A percentile compares a stretch with the other conserved stretches of the same genome.
These are phyloP conservation scores for Pollicipes pollicipes DNA, from an alignment of 1,140 invertebrate genomes.

Conservation along the genomic window DNA sequence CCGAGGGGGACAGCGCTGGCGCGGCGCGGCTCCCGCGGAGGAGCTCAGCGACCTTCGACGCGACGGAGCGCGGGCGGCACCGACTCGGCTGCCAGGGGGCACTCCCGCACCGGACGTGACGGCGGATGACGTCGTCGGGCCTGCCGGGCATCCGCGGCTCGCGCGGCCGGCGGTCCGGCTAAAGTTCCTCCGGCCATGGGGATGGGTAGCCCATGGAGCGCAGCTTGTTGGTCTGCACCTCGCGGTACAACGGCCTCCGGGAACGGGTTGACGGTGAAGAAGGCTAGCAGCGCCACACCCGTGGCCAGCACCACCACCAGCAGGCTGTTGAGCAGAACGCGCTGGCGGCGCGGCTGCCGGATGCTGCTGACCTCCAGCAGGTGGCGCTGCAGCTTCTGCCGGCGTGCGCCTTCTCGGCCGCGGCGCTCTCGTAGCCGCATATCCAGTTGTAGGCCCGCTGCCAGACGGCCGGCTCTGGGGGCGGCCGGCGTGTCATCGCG, in stretches of 20 bases:
- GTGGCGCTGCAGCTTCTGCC: constrained; percentile 9
- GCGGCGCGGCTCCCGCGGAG: too few species aligned
- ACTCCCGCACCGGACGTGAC: too few species aligned
- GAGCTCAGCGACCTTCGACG: too few species aligned
- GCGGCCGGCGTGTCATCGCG: not conserved
- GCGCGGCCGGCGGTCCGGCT: too few species aligned
- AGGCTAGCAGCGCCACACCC: constrained; percentile 12
- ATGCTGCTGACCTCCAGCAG: constrained; percentile 6
- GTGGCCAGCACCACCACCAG: constrained; percentile 15
- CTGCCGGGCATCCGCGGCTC: too few species aligned
- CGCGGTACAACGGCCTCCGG: constrained; percentile 12
- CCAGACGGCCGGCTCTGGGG: not conserved
- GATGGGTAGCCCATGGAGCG: constrained; percentile 12
- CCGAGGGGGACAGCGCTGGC: too few species aligned
- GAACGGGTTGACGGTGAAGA: constrained; percentile 19
- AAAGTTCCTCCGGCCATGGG: too few species aligned
- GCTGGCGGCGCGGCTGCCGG: constrained; percentile 18
- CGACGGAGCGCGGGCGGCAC: too few species aligned
- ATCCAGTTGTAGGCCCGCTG: constrained; percentile 5
- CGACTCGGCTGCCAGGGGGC: too few species aligned
- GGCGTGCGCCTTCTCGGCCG: constrained; percentile 14
- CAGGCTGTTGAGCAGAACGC: constrained; percentile 16
- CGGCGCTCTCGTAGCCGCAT: constrained; percentile 8
- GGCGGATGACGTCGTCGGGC: too few species aligned
- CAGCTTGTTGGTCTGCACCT: constrained; percentile 14